Evolutionary conservation across 1,140 invertebrate genomes (phyloP).

Genomic region (Berghia stephanieae): DNA sequence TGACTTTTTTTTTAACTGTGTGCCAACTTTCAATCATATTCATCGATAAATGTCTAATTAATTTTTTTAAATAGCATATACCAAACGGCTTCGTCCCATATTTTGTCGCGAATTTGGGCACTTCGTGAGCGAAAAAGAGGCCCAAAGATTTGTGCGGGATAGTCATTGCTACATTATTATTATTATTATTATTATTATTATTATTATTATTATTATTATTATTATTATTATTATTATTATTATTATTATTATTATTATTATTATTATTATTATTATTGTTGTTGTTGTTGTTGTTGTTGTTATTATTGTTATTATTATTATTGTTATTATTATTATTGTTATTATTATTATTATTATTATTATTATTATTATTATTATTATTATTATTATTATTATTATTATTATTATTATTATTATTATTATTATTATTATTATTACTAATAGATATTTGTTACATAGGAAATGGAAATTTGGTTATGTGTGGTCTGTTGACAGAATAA

Average conservation of each 20-base stretch:
- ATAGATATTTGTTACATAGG: neutral
- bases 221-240: constrained; percentile 16
- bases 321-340: neutral
- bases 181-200: neutral
- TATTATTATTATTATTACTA: constrained; percentile 33
- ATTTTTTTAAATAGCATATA: no score
- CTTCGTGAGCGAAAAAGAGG: no score
- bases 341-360: neutral
- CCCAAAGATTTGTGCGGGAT: no score
- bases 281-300: neutral
- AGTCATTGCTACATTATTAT: no score
- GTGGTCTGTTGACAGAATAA: neutral
- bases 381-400: constrained; percentile 24
- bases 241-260: constrained; percentile 13
- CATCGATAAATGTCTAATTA: no score
- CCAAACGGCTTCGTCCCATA: no score
- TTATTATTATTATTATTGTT: neutral
- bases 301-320: neutral
- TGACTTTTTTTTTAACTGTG: no score
- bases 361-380: no score
- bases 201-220: neutral
- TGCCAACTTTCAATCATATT: no score
- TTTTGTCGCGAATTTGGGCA: no score
- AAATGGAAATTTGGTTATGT: constrained; percentile 6
- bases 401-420: constrained; percentile 28